Conservation (phyloP, 2,113 vertebrate genomes). For the Ariopsis seemanni region DNA sequence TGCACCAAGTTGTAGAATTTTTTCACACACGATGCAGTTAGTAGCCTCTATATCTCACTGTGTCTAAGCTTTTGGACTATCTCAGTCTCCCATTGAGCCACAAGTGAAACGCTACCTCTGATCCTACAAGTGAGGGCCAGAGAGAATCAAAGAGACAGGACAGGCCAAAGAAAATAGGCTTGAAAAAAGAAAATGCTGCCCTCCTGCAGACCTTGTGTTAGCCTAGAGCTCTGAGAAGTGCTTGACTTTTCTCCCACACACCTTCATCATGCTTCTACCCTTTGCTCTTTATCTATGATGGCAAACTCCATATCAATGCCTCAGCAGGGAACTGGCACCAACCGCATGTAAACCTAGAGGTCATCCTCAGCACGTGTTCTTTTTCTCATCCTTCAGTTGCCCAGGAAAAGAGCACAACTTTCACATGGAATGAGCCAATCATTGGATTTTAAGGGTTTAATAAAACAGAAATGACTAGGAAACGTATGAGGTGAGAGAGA, state of each 20-base stretch:
- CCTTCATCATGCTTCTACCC: constrained; percentile 8
- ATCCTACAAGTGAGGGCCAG: constrained; percentile 17
- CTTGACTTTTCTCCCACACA: constrained; percentile 43
- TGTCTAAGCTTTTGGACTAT: constrained; percentile 11
- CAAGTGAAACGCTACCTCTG: constrained; percentile 18
- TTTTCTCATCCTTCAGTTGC: constrained; percentile 37
- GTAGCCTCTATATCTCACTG: neutral
- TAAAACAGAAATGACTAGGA: constrained; percentile 17
- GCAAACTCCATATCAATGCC: constrained; percentile 42
- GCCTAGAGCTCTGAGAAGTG: constrained; percentile 14
- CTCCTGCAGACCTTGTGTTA: constrained; percentile 32
- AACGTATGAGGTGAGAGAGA: constrained; percentile 3
- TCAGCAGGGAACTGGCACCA: constrained; percentile 49
- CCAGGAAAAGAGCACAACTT: constrained; percentile 40
- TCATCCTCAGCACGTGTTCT: constrained; percentile 31
- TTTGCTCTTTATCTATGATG: constrained; percentile 21
- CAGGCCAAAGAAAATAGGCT: constrained; percentile 15
- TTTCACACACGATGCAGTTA: constrained; percentile 12
- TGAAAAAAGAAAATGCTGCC: constrained; percentile 17
- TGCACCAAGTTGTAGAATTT: constrained; percentile 19
- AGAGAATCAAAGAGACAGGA: constrained; percentile 26
- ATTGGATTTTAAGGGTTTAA: constrained; percentile 36
- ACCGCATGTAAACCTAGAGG: constrained; percentile 49
- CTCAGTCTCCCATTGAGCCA: constrained; percentile 19
- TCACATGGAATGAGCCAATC: constrained; percentile 42